Base-by-base conservation (phyloP, 92 coral and sea anemone species). In the Micromussa lordhowensis region DNA sequence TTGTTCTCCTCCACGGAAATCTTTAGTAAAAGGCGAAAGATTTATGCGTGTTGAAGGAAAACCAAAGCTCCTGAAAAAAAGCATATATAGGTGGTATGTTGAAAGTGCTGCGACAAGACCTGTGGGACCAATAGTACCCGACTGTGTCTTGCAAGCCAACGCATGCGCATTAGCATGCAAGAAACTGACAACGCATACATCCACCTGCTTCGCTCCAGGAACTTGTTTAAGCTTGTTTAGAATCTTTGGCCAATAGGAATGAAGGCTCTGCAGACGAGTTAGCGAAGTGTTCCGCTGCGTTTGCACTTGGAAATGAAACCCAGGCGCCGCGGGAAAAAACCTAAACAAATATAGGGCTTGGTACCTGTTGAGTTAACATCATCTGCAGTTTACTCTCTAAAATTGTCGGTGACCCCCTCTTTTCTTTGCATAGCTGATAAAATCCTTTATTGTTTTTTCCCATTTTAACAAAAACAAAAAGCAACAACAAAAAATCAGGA, bases 1-100 rank as follows among this genome's bases (percentile, higher is more conserved):
- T 87, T 94, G 96, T 94, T 93, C 95, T 93, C 93, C 95, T 93
- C 95, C 95, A 93, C 95, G 95, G 95, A 93, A 93, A 93, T 93
- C 95, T 93, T 93, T 93, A 93, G 95, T 93, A 90, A 93, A 93
- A 93, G 95, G 95, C 95, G 92, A 93, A 93, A 93, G 95, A 90
- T 92, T 92, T 90, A 85, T 86, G 77, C 89, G 89, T 77, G 26
- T 40, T 86, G 83, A 86, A 86, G 89, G 89, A 86, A 86, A 86
- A 86, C 71, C 71, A 66, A 34, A 66, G 71, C 6, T 63, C 0
- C 29, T 1, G 29, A 0, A 63, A 3, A 0, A 1, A 2, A 0
- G n/a, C n/a, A 7, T 5, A 22, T 13, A 63, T 1, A 13, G 7
- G 14, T 4, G 68, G 68, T 63, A 63, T 63, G 68, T 63, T 63